Evolutionary conservation across 2,113 vertebrate species (phyloP), one percentile per base, ranked within the genome.

Genomic region (Morone chrysops): DNA sequence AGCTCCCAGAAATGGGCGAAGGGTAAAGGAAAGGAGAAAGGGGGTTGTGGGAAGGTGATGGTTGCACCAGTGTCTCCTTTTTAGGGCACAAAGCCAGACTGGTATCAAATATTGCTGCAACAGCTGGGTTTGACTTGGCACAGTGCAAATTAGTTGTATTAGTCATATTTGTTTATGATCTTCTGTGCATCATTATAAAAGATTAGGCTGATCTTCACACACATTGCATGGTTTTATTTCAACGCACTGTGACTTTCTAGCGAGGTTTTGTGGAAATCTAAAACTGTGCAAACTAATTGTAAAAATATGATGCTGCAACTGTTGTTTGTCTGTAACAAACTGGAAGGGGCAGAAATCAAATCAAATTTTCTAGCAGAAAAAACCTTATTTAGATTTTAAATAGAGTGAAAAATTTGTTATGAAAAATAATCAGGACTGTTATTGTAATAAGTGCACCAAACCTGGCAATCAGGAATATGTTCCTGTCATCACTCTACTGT

Each of bases 1-100:
- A 88, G 59, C 67, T 51, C 54, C 50, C 45, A 80, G 79, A 81
- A 80, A 82, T 5, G 45, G 85, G 69, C 70, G 59, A 63, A 13
- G 67, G 73, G 18, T n/a, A 16, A 22, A 47, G 14, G 51, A 71
- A 50, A 66, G 61, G 25, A 43, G 17, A 20, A 22, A 53, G 31
- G 31, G 31, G 59, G n/a, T 2, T 14, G 57, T 70, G 54, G 36
- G 60, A 66, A 59, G 59, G 80, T 18, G 71, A 65, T 8, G 36
- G 6, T 17, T 40, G 36, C 60, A 68, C n/a, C 20, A 62, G 36
- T 59, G 80, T 62, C 51, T 57, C 40, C 41, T 40, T 54, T 48
- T 62, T 14, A 48, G 3, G 36, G 38, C 48, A 69, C 56, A 75
- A 68, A 79, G 53, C 54, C 41, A 67, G 22, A 72, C 54, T 41